These are phyloP conservation scores for Hylomyscus alleni DNA, from an alignment of 2,797 vertebrate genomes.

Conservation along the genomic window DNA sequence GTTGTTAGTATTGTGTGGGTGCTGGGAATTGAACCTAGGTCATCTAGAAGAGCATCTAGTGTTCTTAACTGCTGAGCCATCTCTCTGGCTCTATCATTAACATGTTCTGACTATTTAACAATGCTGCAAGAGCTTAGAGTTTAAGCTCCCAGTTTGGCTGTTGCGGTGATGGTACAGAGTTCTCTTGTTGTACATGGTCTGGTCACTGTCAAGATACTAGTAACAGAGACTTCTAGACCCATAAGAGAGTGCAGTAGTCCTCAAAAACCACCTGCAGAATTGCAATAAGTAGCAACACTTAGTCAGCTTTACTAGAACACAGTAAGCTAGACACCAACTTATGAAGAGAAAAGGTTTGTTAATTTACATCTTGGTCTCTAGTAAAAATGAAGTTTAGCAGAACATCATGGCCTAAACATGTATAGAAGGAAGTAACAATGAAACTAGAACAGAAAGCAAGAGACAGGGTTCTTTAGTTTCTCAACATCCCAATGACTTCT, in stretches of 20 bases:
- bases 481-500: neutral
- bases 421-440: neutral
- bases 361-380: neutral
- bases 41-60: neutral
- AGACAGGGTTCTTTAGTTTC: neutral
- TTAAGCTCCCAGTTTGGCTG: neutral
- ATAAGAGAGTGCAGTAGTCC: neutral
- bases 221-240: neutral
- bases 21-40: neutral
- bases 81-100: neutral
- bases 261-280: neutral
- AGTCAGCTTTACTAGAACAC: neutral
- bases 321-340: neutral
- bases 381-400: neutral
- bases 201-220: neutral
- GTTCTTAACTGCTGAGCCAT: neutral
- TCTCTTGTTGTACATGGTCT: fast-evolving
- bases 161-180: neutral
- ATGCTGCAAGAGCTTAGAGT: too few species aligned
- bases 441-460: neutral
- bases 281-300: neutral
- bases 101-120: neutral
- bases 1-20: neutral
- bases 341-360: neutral
- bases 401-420: too few species aligned